Conservation (phyloP, 2,888 invertebrate genomes). For the Tuta absoluta region DNA sequence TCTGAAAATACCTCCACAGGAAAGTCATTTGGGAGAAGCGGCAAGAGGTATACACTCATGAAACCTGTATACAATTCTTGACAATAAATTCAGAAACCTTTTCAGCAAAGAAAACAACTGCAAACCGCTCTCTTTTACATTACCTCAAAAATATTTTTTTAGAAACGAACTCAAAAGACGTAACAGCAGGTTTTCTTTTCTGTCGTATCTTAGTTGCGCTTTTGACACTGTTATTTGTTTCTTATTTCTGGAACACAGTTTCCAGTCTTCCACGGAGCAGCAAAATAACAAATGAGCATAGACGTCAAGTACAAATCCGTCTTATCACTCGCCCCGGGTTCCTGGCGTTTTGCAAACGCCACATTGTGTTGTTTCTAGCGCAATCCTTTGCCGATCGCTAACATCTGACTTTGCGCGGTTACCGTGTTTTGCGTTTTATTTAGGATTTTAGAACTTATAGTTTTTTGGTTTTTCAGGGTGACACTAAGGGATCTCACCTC, state of each 20-base stretch:
- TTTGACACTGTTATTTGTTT: conserved; percentile 7
- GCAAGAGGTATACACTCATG: not conserved
- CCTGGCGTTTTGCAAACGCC: conserved; percentile 28
- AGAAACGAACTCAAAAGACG: not conserved
- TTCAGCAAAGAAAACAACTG: not conserved
- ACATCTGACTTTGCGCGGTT: not conserved
- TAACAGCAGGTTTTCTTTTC: not conserved
- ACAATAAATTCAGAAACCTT: not conserved
- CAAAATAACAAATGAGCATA: conserved; percentile 19
- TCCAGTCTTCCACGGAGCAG: not conserved
- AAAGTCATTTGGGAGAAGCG: not conserved
- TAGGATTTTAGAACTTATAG: not conserved
- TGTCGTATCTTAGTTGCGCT: not conserved
- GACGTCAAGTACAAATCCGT: conserved; percentile 31
- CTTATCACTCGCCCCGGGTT: conserved; percentile 33
- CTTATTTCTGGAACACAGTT: not conserved
- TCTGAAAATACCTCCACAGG: not conserved
- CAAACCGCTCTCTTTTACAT: not conserved
- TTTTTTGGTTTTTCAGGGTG: too few species aligned
- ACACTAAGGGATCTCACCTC: not conserved
- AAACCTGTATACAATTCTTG: not conserved
- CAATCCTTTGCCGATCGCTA: conserved; percentile 4
- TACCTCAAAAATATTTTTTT: not conserved
- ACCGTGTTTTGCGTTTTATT: not conserved
- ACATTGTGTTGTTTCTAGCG: not conserved